Conservation (phyloP, 2,888 invertebrate species). For the Xanthorhoe spadicearia region DNA sequence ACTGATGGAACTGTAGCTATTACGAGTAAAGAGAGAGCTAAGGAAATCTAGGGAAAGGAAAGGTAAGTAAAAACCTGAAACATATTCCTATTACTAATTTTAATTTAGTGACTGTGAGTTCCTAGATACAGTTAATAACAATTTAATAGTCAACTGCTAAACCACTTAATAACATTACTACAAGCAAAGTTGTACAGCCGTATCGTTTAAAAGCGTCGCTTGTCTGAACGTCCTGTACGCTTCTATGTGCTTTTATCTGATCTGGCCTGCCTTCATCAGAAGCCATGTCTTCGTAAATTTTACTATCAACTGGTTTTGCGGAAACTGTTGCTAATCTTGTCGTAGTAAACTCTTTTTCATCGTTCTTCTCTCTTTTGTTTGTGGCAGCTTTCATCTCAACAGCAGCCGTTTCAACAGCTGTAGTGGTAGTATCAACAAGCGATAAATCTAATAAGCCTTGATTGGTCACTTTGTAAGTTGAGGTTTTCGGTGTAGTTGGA, state of each 20-base stretch:
- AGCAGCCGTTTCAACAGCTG: conserved; percentile 35
- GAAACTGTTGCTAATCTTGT: conserved; percentile 74
- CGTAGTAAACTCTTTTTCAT: conserved; percentile 61
- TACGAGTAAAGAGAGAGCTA: too few species aligned
- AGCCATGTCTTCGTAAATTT: conserved; percentile 68
- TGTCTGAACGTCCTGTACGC: conserved; percentile 55
- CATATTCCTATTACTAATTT: conserved; percentile 55
- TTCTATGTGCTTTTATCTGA: conserved; percentile 65
- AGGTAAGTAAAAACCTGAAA: background rate
- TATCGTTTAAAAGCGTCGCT: conserved; percentile 53
- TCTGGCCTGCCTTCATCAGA: conserved; percentile 77
- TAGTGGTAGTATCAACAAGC: conserved; percentile 36
- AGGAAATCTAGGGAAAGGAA: too few species aligned
- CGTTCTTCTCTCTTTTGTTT: conserved; percentile 39
- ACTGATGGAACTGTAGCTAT: too few species aligned
- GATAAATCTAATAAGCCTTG: conserved; percentile 49
- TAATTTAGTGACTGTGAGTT: conserved; percentile 78
- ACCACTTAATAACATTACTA: conserved; percentile 52
- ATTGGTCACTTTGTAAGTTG: conserved; percentile 35
- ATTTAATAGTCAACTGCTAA: conserved; percentile 49
- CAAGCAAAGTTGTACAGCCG: conserved; percentile 50
- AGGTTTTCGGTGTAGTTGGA: conserved; percentile 33
- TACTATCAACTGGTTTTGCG: conserved; percentile 67
- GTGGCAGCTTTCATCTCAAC: conserved; percentile 33
- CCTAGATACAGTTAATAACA: conserved; percentile 58